Base-by-base conservation (phyloP, 2,113 vertebrate species). In the Micronycteris hirsuta region DNA sequence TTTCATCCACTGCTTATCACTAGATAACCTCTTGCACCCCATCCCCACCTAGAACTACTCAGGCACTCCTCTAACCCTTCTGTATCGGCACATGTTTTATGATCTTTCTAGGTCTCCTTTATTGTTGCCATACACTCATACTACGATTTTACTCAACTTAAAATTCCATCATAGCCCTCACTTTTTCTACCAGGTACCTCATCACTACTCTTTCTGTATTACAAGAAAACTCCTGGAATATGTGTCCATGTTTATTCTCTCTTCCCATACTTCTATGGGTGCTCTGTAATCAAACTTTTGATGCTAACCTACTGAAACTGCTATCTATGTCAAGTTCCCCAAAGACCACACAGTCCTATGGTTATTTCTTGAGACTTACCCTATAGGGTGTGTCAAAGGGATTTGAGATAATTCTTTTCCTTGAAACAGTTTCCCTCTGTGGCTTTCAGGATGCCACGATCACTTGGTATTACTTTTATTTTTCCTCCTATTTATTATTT, bases 1-100 rank as follows among this genome's bases (percentile, higher is more conserved):
- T 2, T 1, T 36, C 41, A 7, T 7, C n/a, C 5, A 33, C 16
- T 26, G n/a, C 7, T 43, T 20, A 26, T 2, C 3, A 17, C 3
- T 2, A 47, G 5, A 20, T 16, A 28, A 22, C 14, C 28, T 26
- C 33, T 54, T 20, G 33, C 2, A 63, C 9, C 5, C 8, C 6
- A 36, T 3, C 63, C 20, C 38, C 26, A 11, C 73, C 31, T 4
- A 56, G 1, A 65, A 70, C 1, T 47, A 3, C 41, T 24, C 19
- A 11, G 49, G 7, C 12, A 7, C 12, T 17, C 43, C 38, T 12
- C 33, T 31, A 43, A 2, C 3, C 11, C 17, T 61, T 3, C 22
- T 41, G 22, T 7, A 10, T 52, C 16, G 38, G n/a, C 1, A 43
- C 22, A 12, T 31, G 31, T 36, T 52, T 43, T 0, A 36, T 20